A percentile compares a stretch with the other conserved stretches of the same genome.
These are phyloP conservation scores for Heloderma charlesbogerti DNA, from an alignment of 2,113 vertebrate species.

Conservation along the genomic window DNA sequence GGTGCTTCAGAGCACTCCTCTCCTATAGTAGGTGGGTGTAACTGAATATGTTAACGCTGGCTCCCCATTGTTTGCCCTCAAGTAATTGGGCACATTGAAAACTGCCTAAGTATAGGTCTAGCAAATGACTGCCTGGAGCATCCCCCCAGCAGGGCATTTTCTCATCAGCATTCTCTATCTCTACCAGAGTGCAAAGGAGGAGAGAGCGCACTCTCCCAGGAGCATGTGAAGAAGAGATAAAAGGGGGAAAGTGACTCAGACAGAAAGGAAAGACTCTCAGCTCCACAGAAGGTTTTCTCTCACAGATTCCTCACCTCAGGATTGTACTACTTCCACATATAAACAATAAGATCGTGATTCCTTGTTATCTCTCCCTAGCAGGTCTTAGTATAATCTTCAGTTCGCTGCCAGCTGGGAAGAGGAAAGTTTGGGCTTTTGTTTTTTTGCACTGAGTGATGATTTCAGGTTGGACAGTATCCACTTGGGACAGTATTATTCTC, in stretches of 20 bases:
- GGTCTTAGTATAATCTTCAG: constrained; percentile 5
- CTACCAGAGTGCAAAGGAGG: constrained; percentile 16
- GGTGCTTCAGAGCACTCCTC: neutral
- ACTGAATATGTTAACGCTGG: constrained; percentile 1
- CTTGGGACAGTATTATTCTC: neutral
- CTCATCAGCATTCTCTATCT: constrained; percentile 37
- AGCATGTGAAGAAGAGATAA: constrained; percentile 9
- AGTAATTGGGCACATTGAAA: constrained; percentile 19
- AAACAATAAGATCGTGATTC: constrained; percentile 17
- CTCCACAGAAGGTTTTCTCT: constrained; percentile 23
- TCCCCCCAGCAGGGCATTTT: constrained; percentile 13
- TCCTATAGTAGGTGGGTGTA: neutral
- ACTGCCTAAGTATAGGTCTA: constrained; percentile 27
- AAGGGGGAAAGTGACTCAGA: constrained; percentile 12
- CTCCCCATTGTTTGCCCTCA: neutral
- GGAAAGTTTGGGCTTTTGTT: neutral
- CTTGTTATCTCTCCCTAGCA: constrained; percentile 16
- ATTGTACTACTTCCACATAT: neutral
- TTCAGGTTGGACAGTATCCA: constrained; percentile 11
- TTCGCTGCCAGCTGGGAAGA: neutral
- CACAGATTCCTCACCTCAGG: constrained; percentile 1
- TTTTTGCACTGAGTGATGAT: neutral
- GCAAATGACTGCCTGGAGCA: constrained; percentile 31
- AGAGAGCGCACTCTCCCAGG: neutral
- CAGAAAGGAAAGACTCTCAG: neutral